Conservation (phyloP, 2,797 vertebrate species). For the Cirrhinus molitorella region DNA sequence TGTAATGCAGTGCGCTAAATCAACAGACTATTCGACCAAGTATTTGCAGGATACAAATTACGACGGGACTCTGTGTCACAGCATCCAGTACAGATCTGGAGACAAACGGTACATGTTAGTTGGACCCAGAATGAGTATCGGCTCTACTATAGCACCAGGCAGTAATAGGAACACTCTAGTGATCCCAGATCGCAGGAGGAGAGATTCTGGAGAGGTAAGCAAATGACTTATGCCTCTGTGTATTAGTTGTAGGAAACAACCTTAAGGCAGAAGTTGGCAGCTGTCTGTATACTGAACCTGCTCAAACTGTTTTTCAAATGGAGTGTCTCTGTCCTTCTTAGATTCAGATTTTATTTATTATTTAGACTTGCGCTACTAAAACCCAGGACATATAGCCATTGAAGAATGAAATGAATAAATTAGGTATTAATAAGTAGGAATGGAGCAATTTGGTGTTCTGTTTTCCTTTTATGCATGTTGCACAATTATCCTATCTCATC, state of each 20-base stretch:
- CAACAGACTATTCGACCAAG: too few relatives aligned
- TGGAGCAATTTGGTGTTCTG: background rate
- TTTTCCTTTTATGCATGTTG: background rate
- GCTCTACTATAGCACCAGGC: too few relatives aligned
- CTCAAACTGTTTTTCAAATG: background rate
- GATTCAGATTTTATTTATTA: background rate
- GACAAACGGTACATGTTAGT: slow-evolving; percentile 63
- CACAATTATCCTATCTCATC: background rate
- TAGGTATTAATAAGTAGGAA: slow-evolving; percentile 6
- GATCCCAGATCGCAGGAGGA: slow-evolving; percentile 45
- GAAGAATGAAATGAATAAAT: background rate
- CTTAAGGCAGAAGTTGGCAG: background rate
- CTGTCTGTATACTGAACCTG: slow-evolving; percentile 12
- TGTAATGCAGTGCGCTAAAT: too few relatives aligned
- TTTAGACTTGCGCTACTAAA: background rate
- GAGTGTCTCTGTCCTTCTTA: background rate
- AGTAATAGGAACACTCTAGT: slow-evolving; percentile 58
- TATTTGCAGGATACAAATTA: too few relatives aligned
- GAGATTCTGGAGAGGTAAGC: slow-evolving; percentile 51
- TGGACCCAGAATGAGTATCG: too few relatives aligned
- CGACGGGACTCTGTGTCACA: too few relatives aligned
- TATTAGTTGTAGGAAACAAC: background rate
- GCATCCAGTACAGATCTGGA: slow-evolving; percentile 54
- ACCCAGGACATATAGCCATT: background rate
- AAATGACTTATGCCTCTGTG: background rate